Base-by-base conservation (phyloP, 2,113 vertebrate species). In the Xyliphius kryptos region DNA sequence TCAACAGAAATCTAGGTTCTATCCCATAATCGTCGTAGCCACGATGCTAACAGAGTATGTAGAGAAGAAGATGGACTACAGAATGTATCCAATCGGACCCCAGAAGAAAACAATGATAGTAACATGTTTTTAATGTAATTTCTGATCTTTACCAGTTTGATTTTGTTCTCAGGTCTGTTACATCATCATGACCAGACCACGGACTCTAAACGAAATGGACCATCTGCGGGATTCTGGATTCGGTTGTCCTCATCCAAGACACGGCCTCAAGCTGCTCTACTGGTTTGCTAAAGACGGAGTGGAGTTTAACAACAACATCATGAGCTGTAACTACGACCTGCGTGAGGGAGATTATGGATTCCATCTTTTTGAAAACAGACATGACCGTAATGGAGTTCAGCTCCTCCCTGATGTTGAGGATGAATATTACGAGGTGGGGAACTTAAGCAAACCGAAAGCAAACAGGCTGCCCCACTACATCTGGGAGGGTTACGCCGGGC, bases 231-330 rank as follows among this genome's bases (percentile, higher is more conserved):
- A 21, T 0, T 56, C 59, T 2, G 0, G 2, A 43, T 78, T 72
- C 14, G 74, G 74, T 16, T 61, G 50, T 12, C 50, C 48, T 1
- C 55, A n/a, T 6, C 74, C 74, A 8, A 69, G 76, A 56, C 71
- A 78, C n/a, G 76, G 74, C 2, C 66, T 76, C 48, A 52, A 6
- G 12, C 61, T 78, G 43, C 67, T 78, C 4, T 61, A 48, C 46
- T 78, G 76, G 76, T 78, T 78, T 49, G 60, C 66, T 32, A 9
- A 59, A 2, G 15, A 70, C 1, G 72, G 59, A 9, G 9, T 78
- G 2, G n/a, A 12, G 0, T 52, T 76, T 22, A 12, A 61, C 14
- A 22, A 15, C 26, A 32, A 32, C 26, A 2, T 5, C 26, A 32
- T 32, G 26, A 32, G 26, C 26, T 32, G 26, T 6, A 0, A 0